Evolutionary conservation across 1,140 invertebrate genomes (phyloP).

Genomic region (Penaeus chinensis): DNA sequence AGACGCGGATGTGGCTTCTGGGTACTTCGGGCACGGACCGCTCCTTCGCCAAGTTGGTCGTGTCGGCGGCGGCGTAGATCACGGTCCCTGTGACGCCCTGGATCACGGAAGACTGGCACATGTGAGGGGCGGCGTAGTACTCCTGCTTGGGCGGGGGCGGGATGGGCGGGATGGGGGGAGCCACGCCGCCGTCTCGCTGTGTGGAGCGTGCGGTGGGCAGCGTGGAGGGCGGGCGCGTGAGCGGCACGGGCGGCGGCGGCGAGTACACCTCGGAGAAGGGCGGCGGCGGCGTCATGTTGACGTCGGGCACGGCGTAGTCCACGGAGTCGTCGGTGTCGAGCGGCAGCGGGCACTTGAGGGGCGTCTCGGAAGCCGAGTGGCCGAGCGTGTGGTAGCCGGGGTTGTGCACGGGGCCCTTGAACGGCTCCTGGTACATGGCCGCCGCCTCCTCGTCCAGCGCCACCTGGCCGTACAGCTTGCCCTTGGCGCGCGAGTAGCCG

Average conservation of each 20-base stretch:
- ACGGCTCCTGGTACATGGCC: slow-evolving; percentile 68
- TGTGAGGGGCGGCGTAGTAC: slow-evolving; percentile 48
- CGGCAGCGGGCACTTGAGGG: slow-evolving; percentile 69
- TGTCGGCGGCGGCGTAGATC: slow-evolving; percentile 69
- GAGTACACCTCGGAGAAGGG: slow-evolving; percentile 73
- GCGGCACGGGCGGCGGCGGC: slow-evolving; percentile 63
- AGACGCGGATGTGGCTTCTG: slow-evolving; percentile 78
- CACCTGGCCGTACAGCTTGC: slow-evolving; percentile 73
- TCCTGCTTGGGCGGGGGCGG: slow-evolving; percentile 54
- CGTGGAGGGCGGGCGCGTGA: slow-evolving; percentile 52
- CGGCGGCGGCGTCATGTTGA: slow-evolving; percentile 71
- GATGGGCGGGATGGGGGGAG: slow-evolving; percentile 34
- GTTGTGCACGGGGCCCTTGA: slow-evolving; percentile 63
- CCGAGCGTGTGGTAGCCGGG: slow-evolving; percentile 65
- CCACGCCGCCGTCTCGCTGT: too few relatives aligned
- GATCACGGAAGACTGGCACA: slow-evolving; percentile 65
- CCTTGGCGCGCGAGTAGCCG: slow-evolving; percentile 69
- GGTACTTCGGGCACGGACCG: slow-evolving; percentile 77
- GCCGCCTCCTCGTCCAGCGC: slow-evolving; percentile 70
- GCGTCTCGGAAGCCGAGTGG: slow-evolving; percentile 72
- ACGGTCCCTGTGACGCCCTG: slow-evolving; percentile 71
- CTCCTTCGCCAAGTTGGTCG: slow-evolving; percentile 41
- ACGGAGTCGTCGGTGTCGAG: slow-evolving; percentile 60
- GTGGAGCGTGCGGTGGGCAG: slow-evolving; percentile 4
- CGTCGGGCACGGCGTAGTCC: slow-evolving; percentile 62